phyloP scores from a whole-genome alignment of 2,797 vertebrate species.

The Pseudochirops corinnae region DNA sequence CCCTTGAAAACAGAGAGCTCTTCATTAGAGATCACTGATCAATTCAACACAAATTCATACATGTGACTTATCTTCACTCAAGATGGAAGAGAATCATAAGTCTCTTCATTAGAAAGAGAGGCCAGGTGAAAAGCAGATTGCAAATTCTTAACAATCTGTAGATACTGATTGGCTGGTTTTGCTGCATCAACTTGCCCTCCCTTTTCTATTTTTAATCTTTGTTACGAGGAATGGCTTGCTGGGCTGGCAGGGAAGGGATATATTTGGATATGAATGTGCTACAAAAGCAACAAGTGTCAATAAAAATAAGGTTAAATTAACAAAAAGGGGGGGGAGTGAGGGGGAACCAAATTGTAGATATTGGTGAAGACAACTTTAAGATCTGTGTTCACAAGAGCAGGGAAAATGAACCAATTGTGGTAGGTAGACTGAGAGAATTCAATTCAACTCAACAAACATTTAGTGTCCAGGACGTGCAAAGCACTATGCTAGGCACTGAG shows the following conservation, averaged over 20 bases:
- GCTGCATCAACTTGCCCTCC: not conserved
- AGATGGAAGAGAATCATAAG: not conserved
- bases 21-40: not conserved
- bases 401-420: not conserved
- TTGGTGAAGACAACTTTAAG: not conserved
- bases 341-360: not conserved
- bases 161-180: not conserved
- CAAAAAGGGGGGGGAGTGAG: not conserved
- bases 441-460: not conserved
- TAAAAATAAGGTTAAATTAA: not conserved
- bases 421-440: not conserved
- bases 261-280: not conserved
- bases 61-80: not conserved
- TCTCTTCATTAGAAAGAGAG: not conserved
- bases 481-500: not conserved
- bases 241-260: not conserved
- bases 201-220: not conserved
- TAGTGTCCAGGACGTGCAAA: not conserved
- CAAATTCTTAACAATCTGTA: not conserved
- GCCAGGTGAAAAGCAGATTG: not conserved
- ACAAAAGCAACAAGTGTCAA: not conserved
- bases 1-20: not conserved
- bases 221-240: not conserved
- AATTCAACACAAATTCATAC: not conserved
- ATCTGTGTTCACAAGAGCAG: not conserved